These are phyloP conservation scores for Petrolisthes manimaculis DNA, from an alignment of 2,888 invertebrate genomes.

Conservation along the genomic window DNA sequence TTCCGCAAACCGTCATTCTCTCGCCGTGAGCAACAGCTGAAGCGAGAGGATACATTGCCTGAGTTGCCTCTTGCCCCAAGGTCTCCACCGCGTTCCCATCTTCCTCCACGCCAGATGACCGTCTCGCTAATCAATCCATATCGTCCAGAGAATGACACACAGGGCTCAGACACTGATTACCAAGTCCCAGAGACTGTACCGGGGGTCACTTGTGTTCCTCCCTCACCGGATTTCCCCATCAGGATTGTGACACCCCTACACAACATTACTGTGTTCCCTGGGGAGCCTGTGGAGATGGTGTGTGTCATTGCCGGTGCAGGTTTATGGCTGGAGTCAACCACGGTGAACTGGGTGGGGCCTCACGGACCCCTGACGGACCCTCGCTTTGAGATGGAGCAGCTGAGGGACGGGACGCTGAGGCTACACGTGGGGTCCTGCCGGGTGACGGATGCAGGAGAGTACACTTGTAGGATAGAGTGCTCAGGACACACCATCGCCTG, in stretches of 20 bases:
- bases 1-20: slow-evolving; percentile 65
- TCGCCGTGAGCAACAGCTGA: slow-evolving; percentile 39
- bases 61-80: slow-evolving; percentile 30
- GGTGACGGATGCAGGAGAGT: slow-evolving; percentile 60
- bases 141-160: slow-evolving; percentile 31
- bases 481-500: slow-evolving; percentile 59
- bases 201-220: slow-evolving; percentile 49
- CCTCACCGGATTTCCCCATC: slow-evolving; percentile 55
- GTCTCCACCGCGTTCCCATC: slow-evolving; percentile 15
- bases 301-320: slow-evolving; percentile 57
- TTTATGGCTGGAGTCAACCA: slow-evolving; percentile 55
- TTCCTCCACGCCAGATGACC: slow-evolving; percentile 53
- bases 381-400: slow-evolving; percentile 64
- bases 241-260: slow-evolving; percentile 56
- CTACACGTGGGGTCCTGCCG: slow-evolving; percentile 61
- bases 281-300: slow-evolving; percentile 61
- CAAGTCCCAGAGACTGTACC: slow-evolving; percentile 26
- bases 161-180: not conserved
- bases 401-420: slow-evolving; percentile 60
- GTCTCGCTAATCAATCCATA: slow-evolving; percentile 57
- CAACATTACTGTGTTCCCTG: slow-evolving; percentile 52
- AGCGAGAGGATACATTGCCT: slow-evolving; percentile 44
- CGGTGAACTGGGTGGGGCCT: slow-evolving; percentile 59
- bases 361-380: slow-evolving; percentile 59
- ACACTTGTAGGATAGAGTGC: slow-evolving; percentile 62